These are phyloP conservation scores for Clusia tigrina DNA, from an alignment of 2,888 invertebrate genomes.

Conservation along the genomic window DNA sequence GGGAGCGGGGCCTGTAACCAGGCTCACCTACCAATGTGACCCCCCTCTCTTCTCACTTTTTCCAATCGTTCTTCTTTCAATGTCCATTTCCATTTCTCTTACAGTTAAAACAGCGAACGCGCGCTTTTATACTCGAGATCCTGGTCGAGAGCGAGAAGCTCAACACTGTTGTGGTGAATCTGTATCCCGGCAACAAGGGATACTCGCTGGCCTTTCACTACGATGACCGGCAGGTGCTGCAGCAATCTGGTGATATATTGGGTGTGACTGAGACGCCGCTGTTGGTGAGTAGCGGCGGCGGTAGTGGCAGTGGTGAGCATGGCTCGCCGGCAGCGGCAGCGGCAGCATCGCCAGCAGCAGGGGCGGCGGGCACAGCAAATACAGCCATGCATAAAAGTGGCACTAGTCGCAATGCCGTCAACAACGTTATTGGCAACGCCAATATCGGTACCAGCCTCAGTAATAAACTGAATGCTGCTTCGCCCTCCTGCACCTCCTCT, in stretches of 20 bases:
- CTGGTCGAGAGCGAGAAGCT: slow-evolving; percentile 84
- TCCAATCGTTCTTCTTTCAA: slow-evolving; percentile 7
- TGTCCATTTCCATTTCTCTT: background rate
- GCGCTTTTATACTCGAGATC: slow-evolving; percentile 82
- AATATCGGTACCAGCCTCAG: slow-evolving; percentile 35
- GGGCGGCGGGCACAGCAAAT: slow-evolving; percentile 23
- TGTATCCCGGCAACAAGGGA: slow-evolving; percentile 92
- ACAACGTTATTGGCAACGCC: slow-evolving; percentile 32
- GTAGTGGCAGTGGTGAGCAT: slow-evolving; percentile 9
- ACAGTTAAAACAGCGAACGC: slow-evolving; percentile 61
- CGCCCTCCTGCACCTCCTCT: background rate
- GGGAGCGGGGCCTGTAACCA: no score
- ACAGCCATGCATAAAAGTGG: slow-evolving; percentile 35
- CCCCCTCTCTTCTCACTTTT: slow-evolving; percentile 11
- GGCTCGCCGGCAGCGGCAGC: slow-evolving; percentile 21
- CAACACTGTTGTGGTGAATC: slow-evolving; percentile 88
- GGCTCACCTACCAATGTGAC: no score
- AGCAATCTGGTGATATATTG: slow-evolving; percentile 37
- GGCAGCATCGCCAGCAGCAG: slow-evolving; percentile 28
- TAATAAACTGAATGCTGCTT: slow-evolving; percentile 16
- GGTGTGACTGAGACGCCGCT: background rate
- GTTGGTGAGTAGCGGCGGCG: background rate
- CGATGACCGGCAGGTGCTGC: slow-evolving; percentile 60
- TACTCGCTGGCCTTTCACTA: slow-evolving; percentile 71
- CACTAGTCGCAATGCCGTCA: slow-evolving; percentile 44